These are phyloP conservation scores for Chiloscyllium plagiosum DNA, from an alignment of 2,113 vertebrate genomes.

Conservation along the genomic window DNA sequence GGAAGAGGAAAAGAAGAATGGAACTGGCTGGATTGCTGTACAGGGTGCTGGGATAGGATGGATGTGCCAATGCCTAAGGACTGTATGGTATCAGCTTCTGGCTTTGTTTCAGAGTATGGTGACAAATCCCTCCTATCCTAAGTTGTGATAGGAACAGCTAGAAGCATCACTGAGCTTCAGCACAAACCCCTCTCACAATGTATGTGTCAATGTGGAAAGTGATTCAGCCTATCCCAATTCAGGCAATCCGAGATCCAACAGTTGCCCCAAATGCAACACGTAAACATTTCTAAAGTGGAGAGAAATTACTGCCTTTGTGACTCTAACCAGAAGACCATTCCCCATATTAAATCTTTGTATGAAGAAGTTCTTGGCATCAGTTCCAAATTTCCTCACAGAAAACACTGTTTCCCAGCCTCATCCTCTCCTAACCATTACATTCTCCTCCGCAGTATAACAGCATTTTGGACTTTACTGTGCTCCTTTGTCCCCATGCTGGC, in stretches of 20 bases:
- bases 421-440: neutral
- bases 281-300: neutral
- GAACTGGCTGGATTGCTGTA: neutral
- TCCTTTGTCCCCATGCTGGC: neutral
- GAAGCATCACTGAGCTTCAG: neutral
- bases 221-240: neutral
- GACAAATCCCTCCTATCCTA: neutral
- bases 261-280: neutral
- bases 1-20: neutral
- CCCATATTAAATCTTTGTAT: neutral
- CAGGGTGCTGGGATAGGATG: neutral
- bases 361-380: neutral
- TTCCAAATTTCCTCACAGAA: neutral
- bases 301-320: neutral
- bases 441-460: neutral
- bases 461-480: neutral
- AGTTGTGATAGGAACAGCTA: neutral
- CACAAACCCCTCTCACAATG: neutral
- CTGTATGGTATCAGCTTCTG: neutral
- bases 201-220: neutral
- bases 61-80: neutral
- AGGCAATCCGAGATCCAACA: neutral
- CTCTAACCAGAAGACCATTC: neutral
- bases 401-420: neutral
- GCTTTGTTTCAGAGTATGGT: neutral